Percentiles rank a stretch among this genome's conserved stretches.
These are phyloP conservation scores for Hymenochirus boettgeri DNA, from an alignment of 2,113 vertebrate genomes.

Conservation along the genomic window DNA sequence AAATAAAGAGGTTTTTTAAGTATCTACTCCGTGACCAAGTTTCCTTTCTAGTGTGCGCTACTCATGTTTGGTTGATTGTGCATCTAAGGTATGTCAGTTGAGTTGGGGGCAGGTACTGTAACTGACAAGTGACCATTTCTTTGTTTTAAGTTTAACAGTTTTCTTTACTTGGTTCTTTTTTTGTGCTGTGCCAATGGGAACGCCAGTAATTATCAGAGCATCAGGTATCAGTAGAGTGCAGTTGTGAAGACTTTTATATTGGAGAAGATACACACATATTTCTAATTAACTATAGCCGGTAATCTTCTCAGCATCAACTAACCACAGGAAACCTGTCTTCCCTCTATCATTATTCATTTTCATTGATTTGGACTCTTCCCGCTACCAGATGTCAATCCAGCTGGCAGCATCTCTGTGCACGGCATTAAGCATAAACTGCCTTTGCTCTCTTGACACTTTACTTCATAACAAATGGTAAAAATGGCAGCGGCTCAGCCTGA, in stretches of 20 bases:
- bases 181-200: no score
- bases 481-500: slow-evolving; percentile 31
- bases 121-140: no score
- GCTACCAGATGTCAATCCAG: slow-evolving; percentile 40
- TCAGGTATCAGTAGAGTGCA: not conserved
- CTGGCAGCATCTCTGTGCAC: slow-evolving; percentile 29
- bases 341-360: slow-evolving; percentile 38
- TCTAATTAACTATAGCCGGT: slow-evolving; percentile 35
- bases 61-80: no score
- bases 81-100: no score
- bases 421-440: slow-evolving; percentile 34
- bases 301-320: slow-evolving; percentile 6
- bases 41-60: no score
- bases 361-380: slow-evolving; percentile 39
- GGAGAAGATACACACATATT: slow-evolving; percentile 10
- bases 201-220: no score
- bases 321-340: slow-evolving; percentile 18
- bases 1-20: no score
- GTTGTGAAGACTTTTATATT: slow-evolving; percentile 18
- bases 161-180: no score
- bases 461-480: slow-evolving; percentile 36
- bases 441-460: slow-evolving; percentile 39
- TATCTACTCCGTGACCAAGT: no score
- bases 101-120: no score
- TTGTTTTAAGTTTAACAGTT: no score